Conservation (phyloP, 2,113 vertebrate species). For the Himantopus leucocephalus region DNA sequence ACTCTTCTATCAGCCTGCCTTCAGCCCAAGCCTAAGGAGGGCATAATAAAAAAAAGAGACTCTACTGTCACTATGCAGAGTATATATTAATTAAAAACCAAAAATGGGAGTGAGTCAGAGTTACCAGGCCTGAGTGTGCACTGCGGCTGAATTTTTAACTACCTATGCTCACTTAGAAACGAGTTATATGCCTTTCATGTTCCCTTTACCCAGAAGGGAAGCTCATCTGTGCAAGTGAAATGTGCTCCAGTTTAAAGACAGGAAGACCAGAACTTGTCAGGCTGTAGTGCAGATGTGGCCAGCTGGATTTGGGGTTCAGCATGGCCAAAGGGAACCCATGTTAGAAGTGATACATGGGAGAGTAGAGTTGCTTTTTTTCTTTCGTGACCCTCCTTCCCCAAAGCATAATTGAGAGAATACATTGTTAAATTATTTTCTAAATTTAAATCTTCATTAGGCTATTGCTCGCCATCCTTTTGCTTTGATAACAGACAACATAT, state of each 20-base stretch:
- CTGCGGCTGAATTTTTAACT: background rate
- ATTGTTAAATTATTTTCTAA: background rate
- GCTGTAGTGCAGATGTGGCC: background rate
- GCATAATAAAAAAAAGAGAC: background rate
- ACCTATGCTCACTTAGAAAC: background rate
- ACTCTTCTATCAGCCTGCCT: background rate
- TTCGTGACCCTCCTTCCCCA: background rate
- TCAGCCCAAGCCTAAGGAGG: background rate
- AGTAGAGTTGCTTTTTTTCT: background rate
- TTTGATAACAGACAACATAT: background rate
- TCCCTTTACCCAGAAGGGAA: background rate
- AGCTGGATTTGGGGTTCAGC: background rate
- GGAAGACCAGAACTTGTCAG: background rate
- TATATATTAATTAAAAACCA: background rate
- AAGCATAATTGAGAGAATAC: background rate
- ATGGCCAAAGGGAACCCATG: background rate
- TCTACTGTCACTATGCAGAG: background rate
- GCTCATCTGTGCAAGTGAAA: background rate
- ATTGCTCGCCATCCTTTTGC: background rate
- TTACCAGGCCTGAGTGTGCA: background rate
- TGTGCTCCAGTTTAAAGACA: background rate
- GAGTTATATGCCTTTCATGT: background rate
- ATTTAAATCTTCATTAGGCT: background rate
- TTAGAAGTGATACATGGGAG: background rate
- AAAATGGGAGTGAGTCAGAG: background rate